Base-by-base conservation (phyloP, 2,797 vertebrate genomes). In the Helarctos malayanus region DNA sequence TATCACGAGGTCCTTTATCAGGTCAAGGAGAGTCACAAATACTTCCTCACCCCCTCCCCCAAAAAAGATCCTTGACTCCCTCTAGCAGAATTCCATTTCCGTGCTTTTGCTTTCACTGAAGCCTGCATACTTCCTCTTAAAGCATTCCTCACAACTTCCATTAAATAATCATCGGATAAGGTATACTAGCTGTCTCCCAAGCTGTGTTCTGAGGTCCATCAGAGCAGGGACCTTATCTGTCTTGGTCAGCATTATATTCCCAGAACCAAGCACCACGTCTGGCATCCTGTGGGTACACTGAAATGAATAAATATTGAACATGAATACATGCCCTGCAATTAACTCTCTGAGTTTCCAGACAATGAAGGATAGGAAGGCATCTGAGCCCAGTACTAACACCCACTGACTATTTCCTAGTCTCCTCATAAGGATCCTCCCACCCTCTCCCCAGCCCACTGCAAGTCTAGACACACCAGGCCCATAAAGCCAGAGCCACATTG, bases 381-480 rank as follows among this genome's bases (percentile, higher is more conserved):
- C 73, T 13, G 54, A 95, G 73, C 68, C 78, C 41, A 68, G 85
- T 32, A 73, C 4, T 2, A 49, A 92, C 68, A 82, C 52, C 52
- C 85, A 95, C 87, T 69, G 45, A n/a, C 35, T 49, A 49, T 52
- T 96, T 95, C 91, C 93, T 41, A 6, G 78, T 84, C 65, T 96
- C 84, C 45, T 85, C 61, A n/a, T 47, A 27, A 79, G 56, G 76
- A 73, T 54, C 88, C 61, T 91, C 85, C 79, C 35, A 45, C 88
- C n/a, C 69, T 25, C 47, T 83, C 29, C 73, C 61, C 9, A 56
- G 81, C 57, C 2, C 61, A 89, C 95, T 80, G 25, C 54, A 86
- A 86, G 97, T 96, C 97, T 96, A 97, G 97, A 97, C 94, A 92
- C 80, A 59, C 61, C 56, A 27, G 95, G 45, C 61, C 63, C 78